Evolutionary conservation across 2,797 vertebrate species (phyloP).

Genomic region (Sciurus carolinensis): DNA sequence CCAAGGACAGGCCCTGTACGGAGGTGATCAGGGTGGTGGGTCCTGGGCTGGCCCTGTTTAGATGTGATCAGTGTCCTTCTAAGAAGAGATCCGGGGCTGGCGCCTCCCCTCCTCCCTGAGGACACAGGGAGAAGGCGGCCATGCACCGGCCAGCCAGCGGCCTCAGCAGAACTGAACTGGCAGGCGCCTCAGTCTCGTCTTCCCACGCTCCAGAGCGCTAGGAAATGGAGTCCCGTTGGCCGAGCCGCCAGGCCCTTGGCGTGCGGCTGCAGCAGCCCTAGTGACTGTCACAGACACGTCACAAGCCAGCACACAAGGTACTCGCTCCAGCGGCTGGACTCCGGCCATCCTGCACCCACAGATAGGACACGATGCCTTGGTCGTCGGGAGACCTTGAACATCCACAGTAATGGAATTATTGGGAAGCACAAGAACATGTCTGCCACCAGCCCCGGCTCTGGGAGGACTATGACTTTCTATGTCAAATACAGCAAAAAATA

Average conservation of each 20-base stretch:
- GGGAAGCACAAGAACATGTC: slow-evolving; percentile 93
- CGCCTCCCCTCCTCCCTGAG: background rate
- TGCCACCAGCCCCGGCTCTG: slow-evolving; percentile 93
- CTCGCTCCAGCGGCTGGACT: slow-evolving; percentile 96
- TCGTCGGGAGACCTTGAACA: slow-evolving; percentile 94
- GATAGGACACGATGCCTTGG: slow-evolving; percentile 90
- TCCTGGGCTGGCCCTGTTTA: background rate
- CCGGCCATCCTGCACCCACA: slow-evolving; percentile 94
- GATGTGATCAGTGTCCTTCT: background rate
- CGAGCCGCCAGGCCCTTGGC: background rate
- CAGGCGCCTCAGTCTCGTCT: background rate
- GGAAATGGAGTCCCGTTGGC: background rate
- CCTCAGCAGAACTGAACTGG: background rate
- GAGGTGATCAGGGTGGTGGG: background rate
- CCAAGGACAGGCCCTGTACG: background rate
- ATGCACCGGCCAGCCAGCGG: background rate
- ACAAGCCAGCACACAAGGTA: slow-evolving; percentile 4
- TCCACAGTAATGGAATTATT: slow-evolving; percentile 94
- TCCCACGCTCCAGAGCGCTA: background rate
- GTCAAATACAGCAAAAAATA: slow-evolving; percentile 80
- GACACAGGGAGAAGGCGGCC: background rate
- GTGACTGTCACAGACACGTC: background rate
- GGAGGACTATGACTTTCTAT: slow-evolving; percentile 92
- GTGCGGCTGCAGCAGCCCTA: background rate
- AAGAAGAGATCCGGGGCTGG: background rate